Conservation (phyloP, 2,797 vertebrate species). For the Yasuhikotakia modesta region DNA sequence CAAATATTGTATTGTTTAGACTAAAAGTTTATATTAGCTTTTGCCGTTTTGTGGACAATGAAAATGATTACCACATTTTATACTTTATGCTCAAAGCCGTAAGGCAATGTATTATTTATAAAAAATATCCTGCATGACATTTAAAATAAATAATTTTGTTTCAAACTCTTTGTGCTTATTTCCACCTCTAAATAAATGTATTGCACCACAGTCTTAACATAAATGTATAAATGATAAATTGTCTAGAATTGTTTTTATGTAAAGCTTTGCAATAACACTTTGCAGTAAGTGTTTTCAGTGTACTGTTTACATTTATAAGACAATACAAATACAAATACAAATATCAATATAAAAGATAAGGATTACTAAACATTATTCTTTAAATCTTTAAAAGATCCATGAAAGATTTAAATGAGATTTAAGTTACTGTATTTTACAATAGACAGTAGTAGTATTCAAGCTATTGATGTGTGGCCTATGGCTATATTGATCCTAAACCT, state of each 20-base stretch:
- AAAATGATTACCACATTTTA: neutral
- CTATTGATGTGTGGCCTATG: neutral
- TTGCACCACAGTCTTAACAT: neutral
- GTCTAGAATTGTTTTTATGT: neutral
- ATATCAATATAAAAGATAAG: no score
- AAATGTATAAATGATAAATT: neutral
- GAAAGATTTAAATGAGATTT: no score
- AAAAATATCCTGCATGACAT: constrained; percentile 35
- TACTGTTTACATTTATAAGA: neutral
- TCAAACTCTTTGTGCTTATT: constrained; percentile 1
- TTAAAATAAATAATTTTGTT: constrained; percentile 28
- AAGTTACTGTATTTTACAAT: neutral
- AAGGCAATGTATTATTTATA: constrained; percentile 27
- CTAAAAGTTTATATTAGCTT: neutral
- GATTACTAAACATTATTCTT: no score
- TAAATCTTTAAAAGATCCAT: no score
- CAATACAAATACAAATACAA: neutral
- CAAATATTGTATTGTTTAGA: neutral
- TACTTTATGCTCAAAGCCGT: neutral
- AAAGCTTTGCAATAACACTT: neutral
- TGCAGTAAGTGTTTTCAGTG: neutral
- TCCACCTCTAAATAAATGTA: constrained; percentile 24
- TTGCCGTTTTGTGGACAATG: neutral
- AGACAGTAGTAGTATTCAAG: neutral
- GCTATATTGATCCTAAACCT: no score